Conservation (phyloP, 2,888 invertebrate genomes). For the Anagyrus pseudococci region DNA sequence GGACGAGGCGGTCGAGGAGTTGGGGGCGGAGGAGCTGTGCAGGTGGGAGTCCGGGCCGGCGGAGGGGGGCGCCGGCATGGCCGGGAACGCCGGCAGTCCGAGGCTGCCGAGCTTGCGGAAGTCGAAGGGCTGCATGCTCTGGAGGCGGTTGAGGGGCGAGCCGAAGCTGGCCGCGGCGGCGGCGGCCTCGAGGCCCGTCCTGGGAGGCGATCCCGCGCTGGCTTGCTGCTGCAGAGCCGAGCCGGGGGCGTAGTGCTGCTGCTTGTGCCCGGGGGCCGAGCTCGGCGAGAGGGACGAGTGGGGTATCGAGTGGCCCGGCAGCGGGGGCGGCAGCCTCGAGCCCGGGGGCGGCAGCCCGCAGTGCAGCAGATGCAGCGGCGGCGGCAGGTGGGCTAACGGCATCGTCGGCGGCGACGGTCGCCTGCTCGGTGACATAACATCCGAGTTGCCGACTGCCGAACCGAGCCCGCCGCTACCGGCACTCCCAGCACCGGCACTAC, state of each 20-base stretch:
- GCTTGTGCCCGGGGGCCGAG: constrained; percentile 10
- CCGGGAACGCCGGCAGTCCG: constrained; percentile 68
- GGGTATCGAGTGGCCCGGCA: constrained; percentile 54
- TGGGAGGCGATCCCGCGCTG: constrained; percentile 64
- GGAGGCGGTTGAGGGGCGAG: constrained; percentile 85
- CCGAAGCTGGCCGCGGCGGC: constrained; percentile 64
- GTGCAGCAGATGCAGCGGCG: constrained; percentile 57
- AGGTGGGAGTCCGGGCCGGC: constrained; percentile 45
- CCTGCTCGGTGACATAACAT: constrained; percentile 75
- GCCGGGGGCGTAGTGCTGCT: constrained; percentile 51
- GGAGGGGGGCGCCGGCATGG: constrained; percentile 52
- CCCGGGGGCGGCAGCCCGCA: constrained; percentile 62
- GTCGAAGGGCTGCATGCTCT: constrained; percentile 96
- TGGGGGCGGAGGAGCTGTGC: constrained; percentile 43
- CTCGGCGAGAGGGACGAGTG: constrained; percentile 63
- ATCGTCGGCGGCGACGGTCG: constrained; percentile 70
- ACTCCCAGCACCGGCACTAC: neutral
- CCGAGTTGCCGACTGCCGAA: constrained; percentile 34
- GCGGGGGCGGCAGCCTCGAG: constrained; percentile 59
- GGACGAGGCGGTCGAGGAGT: neutral
- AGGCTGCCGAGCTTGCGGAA: constrained; percentile 79
- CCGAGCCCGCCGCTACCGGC: neutral
- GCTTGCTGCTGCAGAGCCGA: too few species aligned
- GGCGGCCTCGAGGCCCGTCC: constrained; percentile 64
- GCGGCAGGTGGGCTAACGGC: constrained; percentile 60